A percentile compares a stretch with the other conserved stretches of the same genome.
Evolutionary conservation across 2,797 vertebrate species (phyloP).

Genomic region (Argya squamiceps): DNA sequence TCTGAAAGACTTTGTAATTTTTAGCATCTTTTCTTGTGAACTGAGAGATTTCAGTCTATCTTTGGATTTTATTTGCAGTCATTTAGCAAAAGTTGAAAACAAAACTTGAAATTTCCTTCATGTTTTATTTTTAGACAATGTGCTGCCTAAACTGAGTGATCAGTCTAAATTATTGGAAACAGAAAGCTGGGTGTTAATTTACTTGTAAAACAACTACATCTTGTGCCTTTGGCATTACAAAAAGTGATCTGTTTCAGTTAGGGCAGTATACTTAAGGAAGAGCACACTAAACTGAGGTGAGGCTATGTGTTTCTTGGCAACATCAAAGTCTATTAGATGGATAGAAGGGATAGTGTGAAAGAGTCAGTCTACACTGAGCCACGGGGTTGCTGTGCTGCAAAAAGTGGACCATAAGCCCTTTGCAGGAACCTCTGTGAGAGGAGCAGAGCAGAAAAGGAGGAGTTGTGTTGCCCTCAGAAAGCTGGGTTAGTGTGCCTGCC

Average conservation of each 20-base stretch:
- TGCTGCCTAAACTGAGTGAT: not conserved
- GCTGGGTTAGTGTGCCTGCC: not conserved
- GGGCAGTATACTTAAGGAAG: not conserved
- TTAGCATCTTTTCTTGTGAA: not conserved
- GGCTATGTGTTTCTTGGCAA: not conserved
- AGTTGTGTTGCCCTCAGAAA: not conserved
- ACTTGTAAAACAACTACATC: not conserved
- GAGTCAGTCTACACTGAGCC: not conserved
- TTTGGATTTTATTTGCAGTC: not conserved
- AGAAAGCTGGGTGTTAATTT: not conserved
- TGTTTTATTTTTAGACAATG: not conserved
- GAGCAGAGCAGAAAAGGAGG: not conserved
- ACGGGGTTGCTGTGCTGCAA: not conserved
- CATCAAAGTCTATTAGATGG: not conserved
- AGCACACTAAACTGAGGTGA: not conserved
- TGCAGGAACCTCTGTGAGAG: not conserved
- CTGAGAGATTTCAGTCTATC: not conserved
- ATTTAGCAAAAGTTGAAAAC: not conserved
- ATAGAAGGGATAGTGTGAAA: not conserved
- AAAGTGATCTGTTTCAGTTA: not conserved
- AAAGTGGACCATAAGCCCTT: not conserved
- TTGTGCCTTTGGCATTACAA: not conserved
- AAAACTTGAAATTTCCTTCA: not conserved
- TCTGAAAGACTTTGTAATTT: not conserved
- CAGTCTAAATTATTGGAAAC: not conserved